These are phyloP conservation scores for Rhyacichthys aspro DNA, from an alignment of 2,797 vertebrate species.

Conservation along the genomic window DNA sequence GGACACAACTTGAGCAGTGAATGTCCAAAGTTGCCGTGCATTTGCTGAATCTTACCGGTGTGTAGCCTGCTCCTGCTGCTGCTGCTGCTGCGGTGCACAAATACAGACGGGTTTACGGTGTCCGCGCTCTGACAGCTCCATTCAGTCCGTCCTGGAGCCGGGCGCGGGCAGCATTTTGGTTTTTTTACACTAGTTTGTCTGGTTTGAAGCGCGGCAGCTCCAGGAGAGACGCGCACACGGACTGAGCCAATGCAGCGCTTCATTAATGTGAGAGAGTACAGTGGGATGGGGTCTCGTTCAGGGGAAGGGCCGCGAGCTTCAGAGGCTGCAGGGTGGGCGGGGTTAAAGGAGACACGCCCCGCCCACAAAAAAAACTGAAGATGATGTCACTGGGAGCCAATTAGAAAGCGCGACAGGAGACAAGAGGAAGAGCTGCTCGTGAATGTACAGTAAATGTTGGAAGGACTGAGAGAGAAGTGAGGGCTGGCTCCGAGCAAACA, in stretches of 20 bases:
- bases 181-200: slow-evolving; percentile 88
- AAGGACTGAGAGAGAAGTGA: neutral
- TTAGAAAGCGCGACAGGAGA: slow-evolving; percentile 75
- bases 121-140: slow-evolving; percentile 70
- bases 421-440: slow-evolving; percentile 60
- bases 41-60: slow-evolving; percentile 57
- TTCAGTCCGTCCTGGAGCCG: slow-evolving; percentile 83
- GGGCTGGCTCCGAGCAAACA: no score
- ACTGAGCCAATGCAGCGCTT: slow-evolving; percentile 81
- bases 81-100: slow-evolving; percentile 44
- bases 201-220: slow-evolving; percentile 80
- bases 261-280: slow-evolving; percentile 52
- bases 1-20: slow-evolving; percentile 45
- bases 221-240: slow-evolving; percentile 62
- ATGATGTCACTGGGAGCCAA: slow-evolving; percentile 95
- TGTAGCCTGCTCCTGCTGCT: slow-evolving; percentile 18
- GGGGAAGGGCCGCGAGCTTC: slow-evolving; percentile 67
- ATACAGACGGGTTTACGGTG: slow-evolving; percentile 51
- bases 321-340: slow-evolving; percentile 32
- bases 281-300: slow-evolving; percentile 56
- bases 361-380: slow-evolving; percentile 48
- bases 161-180: slow-evolving; percentile 85
- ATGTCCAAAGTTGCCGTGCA: slow-evolving; percentile 61
- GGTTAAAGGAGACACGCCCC: slow-evolving; percentile 44
- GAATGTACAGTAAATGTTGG: slow-evolving; percentile 5